phyloP scores from a whole-genome alignment of 2,797 vertebrate genomes.

The Neosilurus mollespiculum region DNA sequence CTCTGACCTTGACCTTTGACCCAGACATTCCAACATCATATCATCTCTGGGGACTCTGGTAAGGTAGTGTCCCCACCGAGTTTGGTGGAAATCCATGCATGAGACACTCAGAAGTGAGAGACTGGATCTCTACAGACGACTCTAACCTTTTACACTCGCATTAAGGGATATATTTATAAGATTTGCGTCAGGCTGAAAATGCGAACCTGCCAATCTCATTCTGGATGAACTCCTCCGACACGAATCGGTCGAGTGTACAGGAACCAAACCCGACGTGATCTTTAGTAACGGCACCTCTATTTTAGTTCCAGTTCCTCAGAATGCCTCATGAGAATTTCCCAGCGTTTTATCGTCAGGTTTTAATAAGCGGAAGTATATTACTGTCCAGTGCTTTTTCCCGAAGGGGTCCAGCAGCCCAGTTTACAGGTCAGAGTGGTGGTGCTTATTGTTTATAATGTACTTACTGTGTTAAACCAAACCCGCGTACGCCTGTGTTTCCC shows the following conservation, averaged over 20 bases:
- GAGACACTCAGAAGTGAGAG: too few species aligned
- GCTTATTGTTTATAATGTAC: not conserved
- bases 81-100: too few species aligned
- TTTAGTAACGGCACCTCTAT: not conserved
- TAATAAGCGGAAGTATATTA: not conserved
- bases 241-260: not conserved
- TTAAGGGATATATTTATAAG: not conserved
- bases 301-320: not conserved
- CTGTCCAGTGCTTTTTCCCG: not conserved
- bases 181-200: not conserved
- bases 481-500: too few species aligned
- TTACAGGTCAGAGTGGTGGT: not conserved
- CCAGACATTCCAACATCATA: too few species aligned
- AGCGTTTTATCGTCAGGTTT: not conserved
- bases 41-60: too few species aligned
- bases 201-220: not conserved
- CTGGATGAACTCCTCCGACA: not conserved
- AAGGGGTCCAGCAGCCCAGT: not conserved
- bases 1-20: too few species aligned
- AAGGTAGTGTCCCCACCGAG: too few species aligned
- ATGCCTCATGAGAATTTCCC: not conserved
- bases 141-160: slow-evolving; percentile 1
- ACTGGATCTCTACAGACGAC: not conserved
- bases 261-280: not conserved
- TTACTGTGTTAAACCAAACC: not conserved